Evolutionary conservation across 2,888 invertebrate species (phyloP).

Genomic region (Spicauda simplicius): DNA sequence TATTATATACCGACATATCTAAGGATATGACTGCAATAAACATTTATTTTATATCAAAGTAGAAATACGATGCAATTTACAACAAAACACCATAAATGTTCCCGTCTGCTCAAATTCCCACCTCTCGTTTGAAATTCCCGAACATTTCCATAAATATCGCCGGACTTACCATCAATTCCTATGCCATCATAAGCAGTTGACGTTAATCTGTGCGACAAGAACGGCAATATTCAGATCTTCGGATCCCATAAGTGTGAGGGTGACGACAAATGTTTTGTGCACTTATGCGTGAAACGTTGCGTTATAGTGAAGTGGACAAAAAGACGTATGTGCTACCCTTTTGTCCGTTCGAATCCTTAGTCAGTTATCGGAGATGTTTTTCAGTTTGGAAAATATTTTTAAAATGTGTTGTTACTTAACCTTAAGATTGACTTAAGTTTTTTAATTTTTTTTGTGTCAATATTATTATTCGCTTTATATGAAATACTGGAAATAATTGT

Average conservation of each 20-base stretch:
- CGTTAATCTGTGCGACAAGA: constrained; percentile 74
- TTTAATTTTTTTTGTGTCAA: no score
- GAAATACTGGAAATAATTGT: no score
- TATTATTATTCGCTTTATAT: no score
- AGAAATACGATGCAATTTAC: not conserved
- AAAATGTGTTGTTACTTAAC: no score
- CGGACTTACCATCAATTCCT: constrained; percentile 72
- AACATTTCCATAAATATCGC: constrained; percentile 63
- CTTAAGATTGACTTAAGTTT: no score
- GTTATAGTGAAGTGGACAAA: constrained; percentile 62
- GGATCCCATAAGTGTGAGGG: constrained; percentile 64
- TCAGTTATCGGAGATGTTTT: no score
- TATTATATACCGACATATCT: no score
- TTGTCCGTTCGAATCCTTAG: constrained; percentile 9
- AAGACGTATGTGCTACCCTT: constrained; percentile 58
- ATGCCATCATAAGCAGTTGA: constrained; percentile 76
- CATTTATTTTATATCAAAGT: no score
- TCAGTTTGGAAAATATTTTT: no score
- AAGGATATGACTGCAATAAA: no score
- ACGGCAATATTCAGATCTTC: constrained; percentile 70
- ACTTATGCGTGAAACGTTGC: constrained; percentile 79
- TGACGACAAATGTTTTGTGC: constrained; percentile 79
- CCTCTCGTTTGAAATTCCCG: constrained; percentile 34
- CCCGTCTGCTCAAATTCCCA: constrained; percentile 11
- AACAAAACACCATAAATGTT: not conserved